Evolutionary conservation across 2,797 vertebrate species (phyloP).

Genomic region (Cyprinodon diabolis): DNA sequence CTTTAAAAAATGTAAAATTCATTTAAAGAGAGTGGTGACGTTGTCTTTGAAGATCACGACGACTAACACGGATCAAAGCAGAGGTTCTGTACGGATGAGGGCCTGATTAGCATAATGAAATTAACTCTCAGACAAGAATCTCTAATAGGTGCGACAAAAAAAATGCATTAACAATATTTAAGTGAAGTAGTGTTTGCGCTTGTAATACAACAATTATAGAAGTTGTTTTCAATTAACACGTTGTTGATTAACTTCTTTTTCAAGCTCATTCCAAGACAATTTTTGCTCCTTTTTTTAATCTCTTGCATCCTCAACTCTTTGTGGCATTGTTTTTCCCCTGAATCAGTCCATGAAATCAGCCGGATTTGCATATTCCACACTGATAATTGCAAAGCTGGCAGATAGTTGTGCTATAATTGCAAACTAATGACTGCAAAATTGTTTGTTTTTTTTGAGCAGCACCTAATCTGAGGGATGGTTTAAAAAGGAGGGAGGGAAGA

Average conservation of each 20-base stretch:
- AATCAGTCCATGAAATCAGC: constrained; percentile 76
- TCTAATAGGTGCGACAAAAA: constrained; percentile 99
- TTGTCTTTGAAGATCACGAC: constrained; percentile 99
- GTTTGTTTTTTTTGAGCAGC: constrained; percentile 53
- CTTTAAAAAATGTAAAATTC: constrained; percentile 94
- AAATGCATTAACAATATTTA: constrained; percentile 98
- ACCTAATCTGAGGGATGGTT: constrained; percentile 50
- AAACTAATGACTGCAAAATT: constrained; percentile 75
- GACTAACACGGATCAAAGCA: constrained; percentile 99
- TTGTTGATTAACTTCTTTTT: constrained; percentile 92
- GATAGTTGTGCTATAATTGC: constrained; percentile 75
- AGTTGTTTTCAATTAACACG: constrained; percentile 98
- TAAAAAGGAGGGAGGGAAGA: constrained; percentile 13
- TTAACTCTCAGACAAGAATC: constrained; percentile 99
- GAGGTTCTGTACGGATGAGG: constrained; percentile 97
- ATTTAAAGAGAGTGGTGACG: constrained; percentile 99
- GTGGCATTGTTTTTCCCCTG: constrained; percentile 60
- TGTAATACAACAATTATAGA: constrained; percentile 97
- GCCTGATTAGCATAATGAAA: constrained; percentile 99
- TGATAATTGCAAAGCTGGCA: constrained; percentile 76
- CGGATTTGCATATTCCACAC: constrained; percentile 75
- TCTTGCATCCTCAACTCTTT: constrained; percentile 41
- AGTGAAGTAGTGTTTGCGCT: constrained; percentile 98
- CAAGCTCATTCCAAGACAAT: constrained; percentile 77
- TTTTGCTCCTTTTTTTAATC: constrained; percentile 14